Percentiles rank a stretch among this genome's conserved stretches.
These are phyloP conservation scores for Aphelinus certus DNA, from an alignment of 1,140 invertebrate species.

Conservation along the genomic window DNA sequence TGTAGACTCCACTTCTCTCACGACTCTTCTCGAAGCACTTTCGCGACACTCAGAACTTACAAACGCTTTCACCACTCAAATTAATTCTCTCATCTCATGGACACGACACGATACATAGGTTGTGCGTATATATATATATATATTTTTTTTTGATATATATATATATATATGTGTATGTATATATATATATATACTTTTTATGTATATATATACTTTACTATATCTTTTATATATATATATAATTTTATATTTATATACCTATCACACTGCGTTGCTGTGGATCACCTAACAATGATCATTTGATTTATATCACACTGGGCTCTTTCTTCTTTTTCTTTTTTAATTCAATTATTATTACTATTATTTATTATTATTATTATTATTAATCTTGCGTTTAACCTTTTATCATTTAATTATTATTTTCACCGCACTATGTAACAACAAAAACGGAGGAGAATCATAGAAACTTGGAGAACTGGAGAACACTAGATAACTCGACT, in stretches of 20 bases:
- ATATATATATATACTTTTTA: not conserved
- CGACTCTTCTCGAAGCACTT: slow-evolving; percentile 36
- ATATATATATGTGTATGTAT: slow-evolving; percentile 22
- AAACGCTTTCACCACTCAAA: slow-evolving; percentile 39
- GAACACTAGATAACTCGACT: slow-evolving; percentile 32
- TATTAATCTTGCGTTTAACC: no score
- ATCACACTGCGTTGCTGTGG: slow-evolving; percentile 55
- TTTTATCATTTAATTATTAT: no score
- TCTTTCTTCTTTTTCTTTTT: slow-evolving; percentile 27
- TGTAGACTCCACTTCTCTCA: no score
- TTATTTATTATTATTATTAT: not conserved
- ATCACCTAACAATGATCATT: slow-evolving; percentile 43
- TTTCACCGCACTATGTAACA: slow-evolving; percentile 38
- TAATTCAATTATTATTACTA: slow-evolving; percentile 4
- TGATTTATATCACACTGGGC: slow-evolving; percentile 42
- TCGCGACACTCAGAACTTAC: slow-evolving; percentile 38
- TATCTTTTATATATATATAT: slow-evolving; percentile 26
- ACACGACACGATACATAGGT: slow-evolving; percentile 35
- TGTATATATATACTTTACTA: slow-evolving; percentile 21
- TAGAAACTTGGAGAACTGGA: slow-evolving; percentile 35
- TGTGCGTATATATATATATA: slow-evolving; percentile 13
- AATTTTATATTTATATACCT: slow-evolving; percentile 47
- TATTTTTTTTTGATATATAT: slow-evolving; percentile 2
- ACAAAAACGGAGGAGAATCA: slow-evolving; percentile 15
- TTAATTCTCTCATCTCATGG: slow-evolving; percentile 35